Base-by-base conservation (phyloP, 1,140 invertebrate genomes). In the Bombus balteatus region DNA sequence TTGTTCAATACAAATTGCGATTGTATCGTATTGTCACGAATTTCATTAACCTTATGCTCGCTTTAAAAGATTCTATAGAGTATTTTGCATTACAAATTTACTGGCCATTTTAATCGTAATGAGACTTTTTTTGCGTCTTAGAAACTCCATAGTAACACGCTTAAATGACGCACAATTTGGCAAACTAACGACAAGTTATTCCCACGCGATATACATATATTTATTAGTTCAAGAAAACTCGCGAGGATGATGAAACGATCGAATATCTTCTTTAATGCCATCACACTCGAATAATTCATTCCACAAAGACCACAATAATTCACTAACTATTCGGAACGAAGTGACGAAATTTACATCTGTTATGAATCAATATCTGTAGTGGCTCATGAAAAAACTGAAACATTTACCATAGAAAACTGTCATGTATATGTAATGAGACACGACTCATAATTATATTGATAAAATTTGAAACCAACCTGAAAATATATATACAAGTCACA, bases 131-230 rank as follows among this genome's bases (percentile, higher is more conserved):
- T 25, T 53, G 8, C 25, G 6, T 37, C 77, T 13, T 28, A 41
- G 43, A 47, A 68, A 13, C n/a, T 43, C 22, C 22, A 39, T 79
- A 79, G 43, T 79, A 66, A 79, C n/a, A 66, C 22, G n/a, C n/a
- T 66, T 32, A 47, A 18, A n/a, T 66, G 32, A 79, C 41, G 41
- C 62, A 41, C 32, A 78, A 65, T 65, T 78, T 78, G 39, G 57
- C n/a, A 78, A 66, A 78, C 62, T 66, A 78, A 78, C 59, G n/a
- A 43, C 62, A 43, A 66, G 62, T 66, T 78, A 32, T 12, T 66
- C 41, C 12, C 59, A 66, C 32, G 10, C 3, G 25, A 32, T 2
- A 8, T 34, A 62, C 62, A 41, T 28, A 4, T 13, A 32, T 39
- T 22, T 79, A 43, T 13, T 1, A 59, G 28, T 59, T 25, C 1